Evolutionary conservation across 2,113 vertebrate genomes (phyloP).

Genomic region (Hippocampus comes): DNA sequence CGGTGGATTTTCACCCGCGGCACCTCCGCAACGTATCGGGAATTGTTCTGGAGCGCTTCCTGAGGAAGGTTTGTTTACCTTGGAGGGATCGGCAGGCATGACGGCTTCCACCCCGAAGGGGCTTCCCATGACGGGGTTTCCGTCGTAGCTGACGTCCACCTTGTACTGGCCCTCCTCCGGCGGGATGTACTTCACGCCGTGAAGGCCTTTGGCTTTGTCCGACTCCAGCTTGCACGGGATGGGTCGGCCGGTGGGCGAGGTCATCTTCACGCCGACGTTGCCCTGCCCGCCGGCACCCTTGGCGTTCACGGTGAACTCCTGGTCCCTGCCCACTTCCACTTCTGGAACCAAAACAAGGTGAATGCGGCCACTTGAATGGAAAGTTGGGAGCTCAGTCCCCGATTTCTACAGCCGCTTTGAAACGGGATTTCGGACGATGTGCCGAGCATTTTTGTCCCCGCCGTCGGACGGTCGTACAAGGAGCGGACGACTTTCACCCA

Average conservation of each 20-base stretch:
- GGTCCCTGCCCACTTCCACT: slow-evolving; percentile 86
- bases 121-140: slow-evolving; percentile 86
- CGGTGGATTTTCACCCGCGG: neutral
- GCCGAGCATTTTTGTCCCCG: no score
- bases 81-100: slow-evolving; percentile 88
- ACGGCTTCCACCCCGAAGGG: slow-evolving; percentile 87
- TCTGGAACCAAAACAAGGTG: slow-evolving; percentile 64
- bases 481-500: neutral
- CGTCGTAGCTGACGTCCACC: slow-evolving; percentile 88
- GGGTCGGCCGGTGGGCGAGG: slow-evolving; percentile 82
- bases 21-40: no score
- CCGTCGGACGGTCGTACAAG: no score
- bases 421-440: neutral
- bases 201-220: slow-evolving; percentile 75
- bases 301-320: slow-evolving; percentile 84
- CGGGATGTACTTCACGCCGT: slow-evolving; percentile 84
- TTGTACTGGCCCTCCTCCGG: slow-evolving; percentile 90
- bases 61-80: slow-evolving; percentile 71
- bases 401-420: neutral
- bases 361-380: neutral
- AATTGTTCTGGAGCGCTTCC: neutral
- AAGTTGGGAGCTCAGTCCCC: neutral
- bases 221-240: slow-evolving; percentile 89
- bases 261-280: slow-evolving; percentile 85
- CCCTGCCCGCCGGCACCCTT: slow-evolving; percentile 87